Evolutionary conservation across 2,888 invertebrate species (phyloP), one percentile per base, ranked within the genome.

Genomic region (Drosophila picticornis): DNA sequence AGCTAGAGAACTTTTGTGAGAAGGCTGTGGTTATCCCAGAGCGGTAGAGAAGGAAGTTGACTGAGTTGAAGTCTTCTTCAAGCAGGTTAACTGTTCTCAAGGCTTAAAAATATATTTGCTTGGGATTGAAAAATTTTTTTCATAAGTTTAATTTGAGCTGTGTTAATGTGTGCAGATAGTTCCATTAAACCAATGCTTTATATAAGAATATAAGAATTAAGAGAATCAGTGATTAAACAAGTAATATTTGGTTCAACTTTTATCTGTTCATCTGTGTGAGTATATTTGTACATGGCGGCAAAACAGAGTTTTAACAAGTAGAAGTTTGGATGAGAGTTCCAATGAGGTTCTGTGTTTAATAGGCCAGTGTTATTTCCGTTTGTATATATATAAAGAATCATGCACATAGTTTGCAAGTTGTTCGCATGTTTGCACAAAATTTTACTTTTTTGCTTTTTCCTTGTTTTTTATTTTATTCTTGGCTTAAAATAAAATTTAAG

Each of bases 401-500:
- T 9, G 25, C 9, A 25, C 19, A 50, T 6, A 10, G 27, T 19
- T 27, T 19, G 19, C 25, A 25, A 27, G 19, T 19, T 50, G 25
- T 16, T 13, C 4, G 51, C 51, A n/a, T 11, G 29, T n/a, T 51
- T 11, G 3, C 4, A 16, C 4, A 25, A 25, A 4, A 16, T 16
- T 46, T 25, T 16, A 46, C 5, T 16, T 34, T 16, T 34, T 5
- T 34, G 34, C 34, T 34, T 16, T 34, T 13, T 34, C 13, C 13
- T 2, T 34, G 34, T 5, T 34, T 34, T 34, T 5, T 34, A 34
- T 34, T 22, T 22, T 25, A 6, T 16, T 13, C 46, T 16, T 19
- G 27, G 11, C 40, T 40, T 13, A 22, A 55, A 53, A 46, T 27
- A 27, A 73, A 46, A 38, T 60, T 65, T 59, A 65, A 73, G 57